These are phyloP conservation scores for Alviniconcha strummeri DNA, from an alignment of 2,888 invertebrate genomes.

Conservation along the genomic window DNA sequence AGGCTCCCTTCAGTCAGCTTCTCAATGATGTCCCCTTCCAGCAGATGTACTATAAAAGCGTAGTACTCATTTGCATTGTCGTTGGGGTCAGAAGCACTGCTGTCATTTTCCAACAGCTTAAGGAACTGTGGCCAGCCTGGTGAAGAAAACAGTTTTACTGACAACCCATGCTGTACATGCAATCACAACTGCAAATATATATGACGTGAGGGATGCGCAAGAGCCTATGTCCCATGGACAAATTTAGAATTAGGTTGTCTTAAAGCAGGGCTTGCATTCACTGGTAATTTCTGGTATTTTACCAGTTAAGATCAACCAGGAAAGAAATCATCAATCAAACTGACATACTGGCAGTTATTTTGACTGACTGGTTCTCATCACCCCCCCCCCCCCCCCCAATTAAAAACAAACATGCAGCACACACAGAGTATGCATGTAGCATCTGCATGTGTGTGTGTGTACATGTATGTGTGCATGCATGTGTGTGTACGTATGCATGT, in stretches of 20 bases:
- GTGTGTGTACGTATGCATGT: neutral
- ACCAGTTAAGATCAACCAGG: too few relatives aligned
- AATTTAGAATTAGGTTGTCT: too few relatives aligned
- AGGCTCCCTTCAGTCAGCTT: conserved; percentile 5
- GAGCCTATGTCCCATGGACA: too few relatives aligned
- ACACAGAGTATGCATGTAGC: neutral
- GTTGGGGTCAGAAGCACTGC: neutral
- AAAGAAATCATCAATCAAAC: too few relatives aligned
- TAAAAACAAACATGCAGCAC: neutral
- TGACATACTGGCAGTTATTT: too few relatives aligned
- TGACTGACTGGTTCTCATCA: too few relatives aligned
- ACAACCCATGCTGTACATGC: too few relatives aligned
- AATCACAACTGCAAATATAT: too few relatives aligned
- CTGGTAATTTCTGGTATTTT: too few relatives aligned
- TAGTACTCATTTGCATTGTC: conserved; percentile 3
- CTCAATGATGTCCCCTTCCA: conserved; percentile 17
- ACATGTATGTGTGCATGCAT: neutral
- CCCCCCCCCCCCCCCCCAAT: too few relatives aligned
- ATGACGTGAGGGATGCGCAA: too few relatives aligned
- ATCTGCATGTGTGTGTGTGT: neutral
- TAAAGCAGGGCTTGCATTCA: too few relatives aligned
- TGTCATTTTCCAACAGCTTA: neutral
- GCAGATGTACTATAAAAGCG: conserved; percentile 24
- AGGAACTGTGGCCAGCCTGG: conserved; percentile 8
- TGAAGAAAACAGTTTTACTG: neutral